These are phyloP conservation scores for Olivierus martensii DNA, from an alignment of 1,140 invertebrate genomes.

Conservation along the genomic window DNA sequence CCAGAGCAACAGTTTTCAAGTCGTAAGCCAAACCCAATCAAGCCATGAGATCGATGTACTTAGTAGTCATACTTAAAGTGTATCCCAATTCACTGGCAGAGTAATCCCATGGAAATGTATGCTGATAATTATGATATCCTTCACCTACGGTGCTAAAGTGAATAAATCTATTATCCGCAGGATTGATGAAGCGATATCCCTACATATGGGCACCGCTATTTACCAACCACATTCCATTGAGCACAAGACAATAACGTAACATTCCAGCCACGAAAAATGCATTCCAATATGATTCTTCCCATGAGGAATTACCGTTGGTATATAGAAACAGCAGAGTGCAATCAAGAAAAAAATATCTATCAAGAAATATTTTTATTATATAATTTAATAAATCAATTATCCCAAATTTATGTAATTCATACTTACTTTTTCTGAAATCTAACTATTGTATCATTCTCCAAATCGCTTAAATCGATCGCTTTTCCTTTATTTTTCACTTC, in stretches of 20 bases:
- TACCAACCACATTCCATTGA: slow-evolving; percentile 36
- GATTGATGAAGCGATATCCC: slow-evolving; percentile 48
- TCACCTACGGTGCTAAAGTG: slow-evolving; percentile 34
- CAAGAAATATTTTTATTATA: neutral
- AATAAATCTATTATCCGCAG: slow-evolving; percentile 32
- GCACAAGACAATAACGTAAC: slow-evolving; percentile 48
- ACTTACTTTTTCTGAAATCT: slow-evolving; percentile 59
- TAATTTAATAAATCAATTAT: neutral
- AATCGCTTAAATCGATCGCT: slow-evolving; percentile 69
- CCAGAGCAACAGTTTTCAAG: slow-evolving; percentile 27
- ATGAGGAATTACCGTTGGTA: slow-evolving; percentile 74
- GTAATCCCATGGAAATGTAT: slow-evolving; percentile 41
- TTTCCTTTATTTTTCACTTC: slow-evolving; percentile 74
- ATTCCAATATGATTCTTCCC: slow-evolving; percentile 63
- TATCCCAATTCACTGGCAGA: slow-evolving; percentile 35
- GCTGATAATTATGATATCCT: slow-evolving; percentile 44
- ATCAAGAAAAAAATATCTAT: slow-evolving; percentile 60
- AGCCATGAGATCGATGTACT: slow-evolving; percentile 38
- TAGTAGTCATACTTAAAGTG: slow-evolving; percentile 38
- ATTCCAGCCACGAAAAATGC: slow-evolving; percentile 51
- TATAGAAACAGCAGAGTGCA: slow-evolving; percentile 62
- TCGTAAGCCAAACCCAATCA: slow-evolving; percentile 37
- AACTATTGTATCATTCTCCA: slow-evolving; percentile 68
- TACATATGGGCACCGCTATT: slow-evolving; percentile 85
- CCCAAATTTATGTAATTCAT: too few species aligned